These are phyloP conservation scores for Tympanoctomys barrerae DNA, from an alignment of 2,797 vertebrate genomes.

Conservation along the genomic window DNA sequence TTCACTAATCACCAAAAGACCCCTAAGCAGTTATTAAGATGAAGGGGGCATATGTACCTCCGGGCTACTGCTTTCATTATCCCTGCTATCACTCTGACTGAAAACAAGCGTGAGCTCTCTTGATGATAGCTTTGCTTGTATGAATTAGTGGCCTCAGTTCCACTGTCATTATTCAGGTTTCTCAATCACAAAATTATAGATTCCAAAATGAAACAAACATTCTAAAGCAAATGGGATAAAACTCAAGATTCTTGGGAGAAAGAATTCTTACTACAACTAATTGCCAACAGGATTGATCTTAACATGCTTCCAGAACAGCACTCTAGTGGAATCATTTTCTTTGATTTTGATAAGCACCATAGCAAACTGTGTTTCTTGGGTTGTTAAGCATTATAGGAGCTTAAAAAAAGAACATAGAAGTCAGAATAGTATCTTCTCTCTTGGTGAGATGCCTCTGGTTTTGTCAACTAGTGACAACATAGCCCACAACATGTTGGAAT, in stretches of 20 bases:
- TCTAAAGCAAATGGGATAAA: constrained; percentile 30
- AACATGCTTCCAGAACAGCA: background rate
- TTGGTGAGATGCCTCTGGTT: background rate
- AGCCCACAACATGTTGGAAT: constrained; percentile 49
- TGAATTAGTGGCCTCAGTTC: constrained; percentile 1
- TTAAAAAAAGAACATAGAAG: constrained; percentile 48
- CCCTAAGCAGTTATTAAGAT: constrained; percentile 4
- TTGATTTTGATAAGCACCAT: background rate
- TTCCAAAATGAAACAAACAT: constrained; percentile 41
- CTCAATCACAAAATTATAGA: constrained; percentile 42
- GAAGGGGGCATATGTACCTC: background rate
- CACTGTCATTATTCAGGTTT: background rate
- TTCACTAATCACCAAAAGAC: constrained; percentile 4
- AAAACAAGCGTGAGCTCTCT: background rate
- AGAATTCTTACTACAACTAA: constrained; percentile 3
- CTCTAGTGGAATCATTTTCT: background rate
- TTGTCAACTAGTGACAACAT: constrained; percentile 64
- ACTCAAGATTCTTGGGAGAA: constrained; percentile 31
- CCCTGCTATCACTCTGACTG: background rate
- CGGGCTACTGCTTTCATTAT: background rate
- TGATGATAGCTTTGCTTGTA: background rate
- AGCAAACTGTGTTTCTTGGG: background rate
- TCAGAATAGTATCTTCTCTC: constrained; percentile 33
- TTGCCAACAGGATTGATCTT: background rate
- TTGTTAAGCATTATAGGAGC: background rate